Base-by-base conservation (phyloP, 2,113 vertebrate genomes). In the Chelonoidis abingdonii region DNA sequence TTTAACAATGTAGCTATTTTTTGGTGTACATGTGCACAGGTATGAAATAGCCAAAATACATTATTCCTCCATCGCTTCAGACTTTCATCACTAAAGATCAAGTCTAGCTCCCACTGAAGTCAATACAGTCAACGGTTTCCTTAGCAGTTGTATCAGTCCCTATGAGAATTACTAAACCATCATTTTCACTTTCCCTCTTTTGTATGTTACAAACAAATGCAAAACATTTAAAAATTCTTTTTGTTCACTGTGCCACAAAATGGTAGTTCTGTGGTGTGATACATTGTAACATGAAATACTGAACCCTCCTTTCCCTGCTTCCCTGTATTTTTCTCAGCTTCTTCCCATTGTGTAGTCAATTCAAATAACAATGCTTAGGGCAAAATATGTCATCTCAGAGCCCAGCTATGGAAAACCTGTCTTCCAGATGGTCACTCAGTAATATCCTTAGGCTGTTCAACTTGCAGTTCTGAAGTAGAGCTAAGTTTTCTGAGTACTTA, bases 361-460 rank as follows among this genome's bases (percentile, higher is more conserved):
- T 97, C 94, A 83, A 85, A 47, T 0, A 65, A 81, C 19, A 57
- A 80, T 91, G 83, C 90, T 93, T 41, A 93, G 87, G 90, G 94
- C 93, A 97, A 81, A 91, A 94, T 72, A 65, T 17, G 57, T 54
- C 86, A 91, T 82, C 91, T 79, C 83, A 93, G 57, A 86, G 65
- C 92, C 90, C 95, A 97, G 88, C 91, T 87, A 1, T 80, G 87
- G 90, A 92, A 90, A 96, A 94, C 83, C 85, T 41, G 53, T 87
- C 83, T 76, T 91, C 96, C 96, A 95, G 96, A 93, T 97, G 96
- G 5, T 80, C 93, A 21, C 81, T 93, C 12, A 50, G 90, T 50
- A 89, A 89, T 95, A 88, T 95, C 92, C 79, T 85, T 78, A 79
- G 93, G 96, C 10, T 0, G 81, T 83, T 52, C 87, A 93, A 8